phyloP scores from a whole-genome alignment of 2,888 invertebrate species.

The Pomacea canaliculata region DNA sequence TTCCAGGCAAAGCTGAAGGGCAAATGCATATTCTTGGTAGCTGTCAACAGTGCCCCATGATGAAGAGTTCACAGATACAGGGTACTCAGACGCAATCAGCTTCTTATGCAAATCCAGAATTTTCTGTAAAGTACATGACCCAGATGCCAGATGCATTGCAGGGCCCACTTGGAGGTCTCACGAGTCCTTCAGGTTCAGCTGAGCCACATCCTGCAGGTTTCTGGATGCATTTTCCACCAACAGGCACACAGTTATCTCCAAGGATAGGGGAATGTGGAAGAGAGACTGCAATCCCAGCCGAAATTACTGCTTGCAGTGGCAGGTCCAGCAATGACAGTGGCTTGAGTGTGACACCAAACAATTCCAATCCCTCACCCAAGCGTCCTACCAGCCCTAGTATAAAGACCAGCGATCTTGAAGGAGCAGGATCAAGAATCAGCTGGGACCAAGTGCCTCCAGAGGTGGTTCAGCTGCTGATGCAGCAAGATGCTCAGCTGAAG shows the following conservation, averaged over 20 bases:
- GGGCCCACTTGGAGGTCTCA: too few relatives aligned
- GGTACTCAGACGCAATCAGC: too few relatives aligned
- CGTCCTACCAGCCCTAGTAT: not conserved
- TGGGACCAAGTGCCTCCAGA: conserved; percentile 60
- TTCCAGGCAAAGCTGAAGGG: too few relatives aligned
- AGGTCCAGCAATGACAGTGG: conserved; percentile 63
- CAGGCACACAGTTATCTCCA: not conserved
- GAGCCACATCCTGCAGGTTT: not conserved
- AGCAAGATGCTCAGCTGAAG: conserved; percentile 63
- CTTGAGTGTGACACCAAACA: conserved; percentile 58
- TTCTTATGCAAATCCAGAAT: too few relatives aligned
- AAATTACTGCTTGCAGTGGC: conserved; percentile 43
- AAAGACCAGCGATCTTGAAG: not conserved
- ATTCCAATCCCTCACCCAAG: conserved; percentile 34
- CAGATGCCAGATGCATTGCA: too few relatives aligned
- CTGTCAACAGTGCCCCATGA: too few relatives aligned
- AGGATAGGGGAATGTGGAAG: too few relatives aligned
- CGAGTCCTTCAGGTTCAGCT: not conserved
- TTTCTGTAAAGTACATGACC: too few relatives aligned
- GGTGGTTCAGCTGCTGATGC: conserved; percentile 57
- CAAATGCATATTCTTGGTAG: too few relatives aligned
- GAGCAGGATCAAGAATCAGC: conserved; percentile 33
- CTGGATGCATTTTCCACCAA: not conserved
- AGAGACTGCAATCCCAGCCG: conserved; percentile 19
- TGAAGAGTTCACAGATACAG: too few relatives aligned